These are phyloP conservation scores for Schlechtendalia chinensis DNA, from an alignment of 1,140 invertebrate species.

Conservation along the genomic window DNA sequence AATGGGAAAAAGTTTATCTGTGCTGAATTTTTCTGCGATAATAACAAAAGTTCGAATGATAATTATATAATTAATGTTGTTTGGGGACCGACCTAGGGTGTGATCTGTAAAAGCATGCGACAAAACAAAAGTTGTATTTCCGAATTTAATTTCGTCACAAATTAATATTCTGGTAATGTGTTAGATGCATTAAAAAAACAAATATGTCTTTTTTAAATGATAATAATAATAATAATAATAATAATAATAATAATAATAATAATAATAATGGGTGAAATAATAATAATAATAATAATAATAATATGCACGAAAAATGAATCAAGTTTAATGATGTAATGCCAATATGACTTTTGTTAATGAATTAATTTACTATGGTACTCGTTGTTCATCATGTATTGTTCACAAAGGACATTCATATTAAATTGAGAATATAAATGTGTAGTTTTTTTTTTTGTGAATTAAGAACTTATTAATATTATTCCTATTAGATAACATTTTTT, in stretches of 20 bases:
- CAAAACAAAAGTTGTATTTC: background rate
- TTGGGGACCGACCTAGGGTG: background rate
- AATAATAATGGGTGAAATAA: too few relatives aligned
- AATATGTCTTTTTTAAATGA: background rate
- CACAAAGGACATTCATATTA: too few relatives aligned
- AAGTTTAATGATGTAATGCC: too few relatives aligned
- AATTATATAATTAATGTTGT: slow-evolving; percentile 31
- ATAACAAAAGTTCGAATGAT: slow-evolving; percentile 16
- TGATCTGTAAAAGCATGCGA: background rate
- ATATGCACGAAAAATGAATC: too few relatives aligned
- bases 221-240: background rate
- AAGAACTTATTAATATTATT: too few relatives aligned
- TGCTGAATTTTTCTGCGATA: slow-evolving; percentile 11
- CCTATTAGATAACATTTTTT: too few relatives aligned
- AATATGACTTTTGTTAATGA: too few relatives aligned
- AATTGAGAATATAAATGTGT: too few relatives aligned
- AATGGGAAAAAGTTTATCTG: slow-evolving; percentile 14
- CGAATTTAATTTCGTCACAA: background rate
- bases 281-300: too few relatives aligned
- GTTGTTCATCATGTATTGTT: too few relatives aligned
- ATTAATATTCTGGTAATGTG: slow-evolving; percentile 2
- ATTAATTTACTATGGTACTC: too few relatives aligned
- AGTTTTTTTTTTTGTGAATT: too few relatives aligned
- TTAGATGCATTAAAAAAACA: background rate
- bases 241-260: background rate